These are phyloP conservation scores for Periophthalmus modestus DNA, from an alignment of 2,113 vertebrate genomes.

Conservation along the genomic window DNA sequence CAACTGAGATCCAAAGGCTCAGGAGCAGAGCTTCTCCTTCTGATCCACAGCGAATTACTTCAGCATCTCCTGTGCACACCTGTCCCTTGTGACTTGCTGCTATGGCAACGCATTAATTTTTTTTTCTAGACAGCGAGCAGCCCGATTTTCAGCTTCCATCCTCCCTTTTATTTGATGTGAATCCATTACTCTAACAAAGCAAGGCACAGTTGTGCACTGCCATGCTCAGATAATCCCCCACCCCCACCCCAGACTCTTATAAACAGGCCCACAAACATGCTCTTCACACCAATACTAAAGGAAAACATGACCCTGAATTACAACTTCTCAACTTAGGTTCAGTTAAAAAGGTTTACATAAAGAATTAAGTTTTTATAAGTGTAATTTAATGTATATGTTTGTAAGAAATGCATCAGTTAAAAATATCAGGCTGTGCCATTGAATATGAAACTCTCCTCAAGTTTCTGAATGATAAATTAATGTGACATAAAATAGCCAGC, in stretches of 20 bases:
- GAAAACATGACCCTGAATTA: neutral
- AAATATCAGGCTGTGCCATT: too few species aligned
- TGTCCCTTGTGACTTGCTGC: slow-evolving; percentile 64
- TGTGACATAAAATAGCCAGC: too few species aligned
- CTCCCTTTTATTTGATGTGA: slow-evolving; percentile 60
- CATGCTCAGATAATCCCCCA: slow-evolving; percentile 55
- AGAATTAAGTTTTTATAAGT: neutral
- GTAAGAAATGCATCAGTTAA: too few species aligned
- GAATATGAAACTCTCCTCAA: too few species aligned
- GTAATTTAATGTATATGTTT: too few species aligned
- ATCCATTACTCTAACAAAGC: slow-evolving; percentile 69
- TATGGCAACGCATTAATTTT: slow-evolving; percentile 67
- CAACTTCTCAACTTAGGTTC: neutral
- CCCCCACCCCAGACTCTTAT: slow-evolving; percentile 18
- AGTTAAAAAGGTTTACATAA: neutral
- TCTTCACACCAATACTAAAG: slow-evolving; percentile 18
- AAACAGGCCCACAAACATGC: slow-evolving; percentile 21
- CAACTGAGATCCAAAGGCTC: slow-evolving; percentile 12
- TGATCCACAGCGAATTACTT: slow-evolving; percentile 42
- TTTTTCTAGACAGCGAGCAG: slow-evolving; percentile 34
- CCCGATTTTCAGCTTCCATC: slow-evolving; percentile 60
- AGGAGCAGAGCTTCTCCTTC: slow-evolving; percentile 25
- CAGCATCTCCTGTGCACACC: slow-evolving; percentile 59
- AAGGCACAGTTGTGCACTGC: slow-evolving; percentile 58
- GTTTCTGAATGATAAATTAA: too few species aligned